A percentile compares a stretch with the other conserved stretches of the same genome.
phyloP scores from a whole-genome alignment of 2,797 vertebrate species.

The Hylomyscus alleni region DNA sequence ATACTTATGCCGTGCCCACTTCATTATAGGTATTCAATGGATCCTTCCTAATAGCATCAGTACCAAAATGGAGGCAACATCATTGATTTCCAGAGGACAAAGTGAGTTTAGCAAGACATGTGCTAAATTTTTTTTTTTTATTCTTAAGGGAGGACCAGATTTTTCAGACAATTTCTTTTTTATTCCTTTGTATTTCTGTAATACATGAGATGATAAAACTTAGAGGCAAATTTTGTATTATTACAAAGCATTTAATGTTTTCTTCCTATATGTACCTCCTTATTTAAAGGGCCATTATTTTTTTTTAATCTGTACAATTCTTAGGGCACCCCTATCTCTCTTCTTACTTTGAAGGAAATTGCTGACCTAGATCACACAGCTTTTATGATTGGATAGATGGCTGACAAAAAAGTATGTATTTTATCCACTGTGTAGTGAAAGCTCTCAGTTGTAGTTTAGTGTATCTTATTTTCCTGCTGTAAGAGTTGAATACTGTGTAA shows the following conservation, averaged over 20 bases:
- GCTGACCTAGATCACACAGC: neutral
- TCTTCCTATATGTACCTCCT: neutral
- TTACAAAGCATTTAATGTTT: neutral
- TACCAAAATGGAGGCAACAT: constrained; percentile 21
- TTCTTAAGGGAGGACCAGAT: constrained; percentile 20
- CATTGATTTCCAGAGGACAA: constrained; percentile 38
- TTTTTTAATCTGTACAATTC: neutral
- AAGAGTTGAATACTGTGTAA: neutral
- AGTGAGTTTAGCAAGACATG: constrained; percentile 29
- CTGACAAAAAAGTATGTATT: neutral
- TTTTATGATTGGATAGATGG: neutral
- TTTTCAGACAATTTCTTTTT: constrained; percentile 29
- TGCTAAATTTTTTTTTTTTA: constrained; percentile 49
- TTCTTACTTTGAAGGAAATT: neutral
- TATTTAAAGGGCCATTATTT: constrained; percentile 39
- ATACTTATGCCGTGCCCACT: constrained; percentile 51
- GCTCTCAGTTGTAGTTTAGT: neutral
- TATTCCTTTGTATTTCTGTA: constrained; percentile 27
- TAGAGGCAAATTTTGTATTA: neutral
- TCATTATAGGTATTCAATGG: constrained; percentile 66
- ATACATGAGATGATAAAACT: constrained; percentile 47
- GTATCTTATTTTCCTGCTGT: neutral
- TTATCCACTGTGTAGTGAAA: neutral
- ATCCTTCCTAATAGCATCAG: constrained; percentile 61
- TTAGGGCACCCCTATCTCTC: neutral